These are phyloP conservation scores for Tuta absoluta DNA, from an alignment of 2,888 invertebrate genomes.

Conservation along the genomic window DNA sequence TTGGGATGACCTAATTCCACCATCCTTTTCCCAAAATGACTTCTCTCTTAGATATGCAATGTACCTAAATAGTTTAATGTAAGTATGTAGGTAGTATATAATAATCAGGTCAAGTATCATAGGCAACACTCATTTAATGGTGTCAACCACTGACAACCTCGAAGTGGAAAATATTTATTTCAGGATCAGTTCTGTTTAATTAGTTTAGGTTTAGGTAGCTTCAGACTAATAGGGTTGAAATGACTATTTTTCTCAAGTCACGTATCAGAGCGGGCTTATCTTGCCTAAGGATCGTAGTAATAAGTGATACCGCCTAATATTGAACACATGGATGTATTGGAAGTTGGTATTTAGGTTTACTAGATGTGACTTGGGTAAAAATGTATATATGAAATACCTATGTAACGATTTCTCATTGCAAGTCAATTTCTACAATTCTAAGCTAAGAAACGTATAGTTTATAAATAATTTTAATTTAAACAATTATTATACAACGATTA, in stretches of 20 bases:
- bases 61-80: too few species aligned
- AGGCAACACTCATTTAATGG: too few species aligned
- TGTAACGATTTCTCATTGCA: not conserved
- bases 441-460: too few species aligned
- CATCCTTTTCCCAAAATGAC: constrained; percentile 30
- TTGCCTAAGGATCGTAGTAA: constrained; percentile 77
- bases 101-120: too few species aligned
- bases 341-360: not conserved
- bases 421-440: too few species aligned
- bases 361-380: constrained; percentile 1
- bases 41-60: too few species aligned
- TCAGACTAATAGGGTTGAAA: constrained; percentile 56
- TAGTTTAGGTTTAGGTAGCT: constrained; percentile 52
- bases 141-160: not conserved
- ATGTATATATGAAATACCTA: not conserved
- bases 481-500: not conserved
- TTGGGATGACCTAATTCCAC: too few species aligned
- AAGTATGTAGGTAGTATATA: too few species aligned
- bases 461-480: too few species aligned
- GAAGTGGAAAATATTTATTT: not conserved
- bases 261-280: constrained; percentile 74
- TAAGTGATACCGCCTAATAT: constrained; percentile 75
- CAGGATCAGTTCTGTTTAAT: constrained; percentile 34
- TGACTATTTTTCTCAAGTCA: constrained; percentile 77
- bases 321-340: constrained; percentile 28